Evolutionary conservation across 37 sponge, comb jelly and placozoan genomes (phyloP).

Genomic region (Crambe crambe): DNA sequence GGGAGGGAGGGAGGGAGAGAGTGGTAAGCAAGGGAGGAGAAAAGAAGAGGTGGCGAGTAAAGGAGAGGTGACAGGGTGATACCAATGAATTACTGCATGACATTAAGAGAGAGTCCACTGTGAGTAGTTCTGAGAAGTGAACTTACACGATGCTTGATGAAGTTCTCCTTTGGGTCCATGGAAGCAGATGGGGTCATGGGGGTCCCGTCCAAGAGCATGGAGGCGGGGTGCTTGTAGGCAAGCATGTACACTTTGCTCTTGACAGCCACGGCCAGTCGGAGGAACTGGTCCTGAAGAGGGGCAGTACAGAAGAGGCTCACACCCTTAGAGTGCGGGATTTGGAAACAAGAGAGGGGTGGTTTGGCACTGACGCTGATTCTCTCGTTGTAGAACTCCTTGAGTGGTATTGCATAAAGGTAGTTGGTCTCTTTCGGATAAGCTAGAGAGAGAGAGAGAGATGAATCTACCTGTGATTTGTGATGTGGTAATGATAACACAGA

Average conservation of each 20-base stretch:
- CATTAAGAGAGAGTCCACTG: too few relatives aligned
- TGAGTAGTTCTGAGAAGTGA: too few relatives aligned
- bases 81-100: too few relatives aligned
- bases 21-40: too few relatives aligned
- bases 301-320: constrained; percentile 67
- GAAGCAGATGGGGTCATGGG: constrained; percentile 17
- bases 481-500: not conserved
- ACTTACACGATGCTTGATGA: constrained; percentile 72
- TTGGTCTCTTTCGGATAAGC: constrained; percentile 58
- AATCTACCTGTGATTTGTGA: not conserved
- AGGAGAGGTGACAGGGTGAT: too few relatives aligned
- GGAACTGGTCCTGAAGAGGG: constrained; percentile 50
- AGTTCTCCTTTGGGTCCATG: constrained; percentile 20
- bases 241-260: constrained; percentile 76
- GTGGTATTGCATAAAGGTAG: constrained; percentile 51
- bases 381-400: constrained; percentile 35
- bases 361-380: constrained; percentile 18
- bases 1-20: too few relatives aligned
- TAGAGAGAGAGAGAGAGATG: constrained; percentile 4
- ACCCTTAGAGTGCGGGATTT: constrained; percentile 56
- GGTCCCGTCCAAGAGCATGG: constrained; percentile 12
- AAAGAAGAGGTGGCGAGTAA: too few relatives aligned
- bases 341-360: constrained; percentile 25
- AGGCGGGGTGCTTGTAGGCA: constrained; percentile 65
- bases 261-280: constrained; percentile 72